phyloP scores from a whole-genome alignment of 2,888 invertebrate genomes.

The Dascillus cervinus region DNA sequence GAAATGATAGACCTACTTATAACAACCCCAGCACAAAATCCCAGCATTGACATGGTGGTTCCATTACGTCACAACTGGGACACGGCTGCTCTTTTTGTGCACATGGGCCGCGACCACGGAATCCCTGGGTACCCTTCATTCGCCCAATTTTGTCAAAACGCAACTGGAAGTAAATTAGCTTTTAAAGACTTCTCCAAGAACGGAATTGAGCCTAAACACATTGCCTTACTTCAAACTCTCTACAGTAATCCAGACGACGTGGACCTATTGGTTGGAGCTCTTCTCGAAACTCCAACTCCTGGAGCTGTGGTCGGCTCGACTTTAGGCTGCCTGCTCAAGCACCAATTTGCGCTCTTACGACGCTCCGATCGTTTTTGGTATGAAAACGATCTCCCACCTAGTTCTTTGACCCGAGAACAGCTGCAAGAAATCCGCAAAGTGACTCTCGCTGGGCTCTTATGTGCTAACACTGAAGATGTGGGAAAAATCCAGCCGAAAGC shows the following conservation, averaged over 20 bases:
- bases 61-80: slow-evolving; percentile 38
- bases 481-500: slow-evolving; percentile 75
- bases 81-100: slow-evolving; percentile 48
- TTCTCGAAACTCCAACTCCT: slow-evolving; percentile 69
- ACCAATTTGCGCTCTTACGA: slow-evolving; percentile 75
- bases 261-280: slow-evolving; percentile 76
- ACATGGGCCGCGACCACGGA: slow-evolving; percentile 72
- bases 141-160: slow-evolving; percentile 55
- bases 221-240: slow-evolving; percentile 57
- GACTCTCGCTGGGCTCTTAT: slow-evolving; percentile 70
- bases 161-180: slow-evolving; percentile 31
- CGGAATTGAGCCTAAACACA: slow-evolving; percentile 50
- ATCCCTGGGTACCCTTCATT: slow-evolving; percentile 65
- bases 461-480: slow-evolving; percentile 64
- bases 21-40: slow-evolving; percentile 54
- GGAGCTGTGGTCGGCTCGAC: slow-evolving; percentile 85
- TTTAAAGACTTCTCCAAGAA: slow-evolving; percentile 53
- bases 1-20: slow-evolving; percentile 55
- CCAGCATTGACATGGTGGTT: slow-evolving; percentile 48
- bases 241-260: slow-evolving; percentile 69
- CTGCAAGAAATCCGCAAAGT: slow-evolving; percentile 74
- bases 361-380: slow-evolving; percentile 93
- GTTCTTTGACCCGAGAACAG: slow-evolving; percentile 69
- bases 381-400: slow-evolving; percentile 88
- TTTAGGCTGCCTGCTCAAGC: slow-evolving; percentile 74